Evolutionary conservation across 1,140 invertebrate species (phyloP), one percentile per base, ranked within the genome.

Genomic region (Tigriopus japonicus): DNA sequence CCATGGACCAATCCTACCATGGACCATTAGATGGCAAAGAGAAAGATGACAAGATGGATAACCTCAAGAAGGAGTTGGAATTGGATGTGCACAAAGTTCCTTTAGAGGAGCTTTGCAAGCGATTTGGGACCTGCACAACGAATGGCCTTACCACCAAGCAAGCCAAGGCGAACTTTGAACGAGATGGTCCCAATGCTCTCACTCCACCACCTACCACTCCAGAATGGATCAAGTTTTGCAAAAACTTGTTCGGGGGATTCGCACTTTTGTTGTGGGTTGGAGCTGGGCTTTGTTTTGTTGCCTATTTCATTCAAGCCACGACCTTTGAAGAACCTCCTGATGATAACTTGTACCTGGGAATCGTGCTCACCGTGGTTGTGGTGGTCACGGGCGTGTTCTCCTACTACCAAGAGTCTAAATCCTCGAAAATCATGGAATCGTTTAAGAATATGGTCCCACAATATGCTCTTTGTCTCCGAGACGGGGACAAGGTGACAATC

Each of bases 21-120:
- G 3, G 3, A 35, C 28, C 28, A 9, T 35, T 35, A 35, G 28
- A 35, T 35, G 28, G 28, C 28, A 35, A 35, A 35, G 28, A 54
- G 17, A 80, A 72, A 85, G 82, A 77, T 80, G 82, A 73, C 82
- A 86, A 94, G 76, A 79, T 96, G 76, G 89, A 95, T 78, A 88
- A 94, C 74, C 80, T 97, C 70, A 97, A 97, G 78, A 89, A 95
- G 75, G 92, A 97, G 80, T 82, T 96, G 77, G 87, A 92, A 73
- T 93, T 96, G 73, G 93, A 98, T 75, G 91, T 87, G 77, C 95
- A 98, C 78, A 95, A 89, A 81, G 84, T 98, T 72, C 80, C 89
- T 72, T 81, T 93, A 66, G 89, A 96, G 75, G 92, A 98, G 77
- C 78, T 98, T 65, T 94, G 91, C 77, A 83, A 87, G 77, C 81